Conservation (phyloP, 2,888 invertebrate species). For the Drosophila niveifrons region DNA sequence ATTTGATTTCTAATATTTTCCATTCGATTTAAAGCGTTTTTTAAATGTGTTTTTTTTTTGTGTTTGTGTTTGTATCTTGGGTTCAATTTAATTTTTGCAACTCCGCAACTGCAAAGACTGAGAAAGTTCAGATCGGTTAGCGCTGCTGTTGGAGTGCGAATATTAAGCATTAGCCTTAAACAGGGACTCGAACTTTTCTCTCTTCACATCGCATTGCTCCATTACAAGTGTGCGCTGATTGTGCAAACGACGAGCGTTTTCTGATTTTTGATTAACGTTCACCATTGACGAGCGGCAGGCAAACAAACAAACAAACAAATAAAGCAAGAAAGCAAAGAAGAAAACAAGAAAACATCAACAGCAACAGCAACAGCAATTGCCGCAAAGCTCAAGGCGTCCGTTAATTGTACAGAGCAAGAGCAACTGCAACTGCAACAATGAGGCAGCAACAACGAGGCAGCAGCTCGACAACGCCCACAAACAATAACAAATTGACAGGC, state of each 20-base stretch:
- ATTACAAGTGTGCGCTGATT: constrained; percentile 45
- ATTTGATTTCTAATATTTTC: constrained; percentile 59
- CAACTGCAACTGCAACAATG: constrained; percentile 21
- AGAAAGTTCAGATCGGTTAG: constrained; percentile 63
- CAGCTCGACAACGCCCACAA: constrained; percentile 67
- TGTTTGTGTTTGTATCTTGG: constrained; percentile 19
- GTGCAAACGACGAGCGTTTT: constrained; percentile 64
- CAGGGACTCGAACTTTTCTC: constrained; percentile 38
- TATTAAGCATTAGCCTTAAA: constrained; percentile 14
- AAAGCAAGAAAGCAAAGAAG: constrained; percentile 45
- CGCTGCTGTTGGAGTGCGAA: constrained; percentile 3
- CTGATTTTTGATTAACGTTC: constrained; percentile 58
- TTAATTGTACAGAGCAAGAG: background rate
- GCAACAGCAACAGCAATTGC: constrained; percentile 22
- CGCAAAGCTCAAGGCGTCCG: background rate
- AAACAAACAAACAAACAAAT: constrained; percentile 43
- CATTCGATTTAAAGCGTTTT: constrained; percentile 54
- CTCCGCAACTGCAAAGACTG: constrained; percentile 22
- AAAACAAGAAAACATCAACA: constrained; percentile 50
- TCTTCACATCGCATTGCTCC: background rate
- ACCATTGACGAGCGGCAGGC: constrained; percentile 49
- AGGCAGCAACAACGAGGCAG: constrained; percentile 30
- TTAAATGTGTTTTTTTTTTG: background rate
- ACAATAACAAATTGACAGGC: constrained; percentile 65
- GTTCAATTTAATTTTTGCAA: constrained; percentile 48